Percentiles rank a stretch among this genome's conserved stretches.
phyloP scores from a whole-genome alignment of 1,140 invertebrate species.

The Tyrophagus putrescentiae region DNA sequence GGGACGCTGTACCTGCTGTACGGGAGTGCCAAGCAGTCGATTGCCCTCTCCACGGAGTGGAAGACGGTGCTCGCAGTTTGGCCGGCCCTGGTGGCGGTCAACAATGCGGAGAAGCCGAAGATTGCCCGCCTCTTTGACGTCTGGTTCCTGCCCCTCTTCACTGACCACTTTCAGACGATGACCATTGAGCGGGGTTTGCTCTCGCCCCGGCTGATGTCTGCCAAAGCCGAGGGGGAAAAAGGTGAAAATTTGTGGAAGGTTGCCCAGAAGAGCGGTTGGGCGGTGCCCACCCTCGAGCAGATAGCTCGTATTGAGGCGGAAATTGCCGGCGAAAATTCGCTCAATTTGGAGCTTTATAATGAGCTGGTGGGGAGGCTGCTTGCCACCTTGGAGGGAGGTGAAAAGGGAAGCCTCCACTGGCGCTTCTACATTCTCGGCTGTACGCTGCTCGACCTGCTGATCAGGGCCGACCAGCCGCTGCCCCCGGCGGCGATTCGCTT shows the following conservation, averaged over 20 bases:
- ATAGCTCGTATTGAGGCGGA: background rate
- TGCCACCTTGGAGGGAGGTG: slow-evolving; percentile 40
- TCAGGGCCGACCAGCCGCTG: slow-evolving; percentile 52
- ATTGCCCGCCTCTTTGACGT: slow-evolving; percentile 56
- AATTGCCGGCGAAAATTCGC: slow-evolving; percentile 32
- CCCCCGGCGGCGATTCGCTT: slow-evolving; percentile 46
- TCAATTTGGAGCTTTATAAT: slow-evolving; percentile 43
- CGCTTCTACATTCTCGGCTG: slow-evolving; percentile 56
- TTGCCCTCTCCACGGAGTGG: slow-evolving; percentile 60
- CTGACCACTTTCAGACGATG: slow-evolving; percentile 27
- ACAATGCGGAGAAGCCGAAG: slow-evolving; percentile 62
- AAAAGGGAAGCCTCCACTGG: slow-evolving; percentile 56
- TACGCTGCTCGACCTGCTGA: slow-evolving; percentile 50
- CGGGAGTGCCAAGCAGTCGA: slow-evolving; percentile 44
- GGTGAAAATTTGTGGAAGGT: too few relatives aligned
- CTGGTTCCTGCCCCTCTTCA: slow-evolving; percentile 35
- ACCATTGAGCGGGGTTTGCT: background rate
- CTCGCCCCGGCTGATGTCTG: background rate
- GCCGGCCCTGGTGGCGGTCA: slow-evolving; percentile 53
- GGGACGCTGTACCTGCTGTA: slow-evolving; percentile 60
- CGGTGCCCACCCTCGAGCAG: background rate
- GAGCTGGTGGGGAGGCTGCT: slow-evolving; percentile 47
- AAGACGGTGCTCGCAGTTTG: slow-evolving; percentile 45
- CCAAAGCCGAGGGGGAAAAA: too few relatives aligned
- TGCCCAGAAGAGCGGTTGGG: background rate